A percentile compares a stretch with the other conserved stretches of the same genome.
These are phyloP conservation scores for Heliconius eleuchia DNA, from an alignment of 1,140 invertebrate genomes.

Conservation along the genomic window DNA sequence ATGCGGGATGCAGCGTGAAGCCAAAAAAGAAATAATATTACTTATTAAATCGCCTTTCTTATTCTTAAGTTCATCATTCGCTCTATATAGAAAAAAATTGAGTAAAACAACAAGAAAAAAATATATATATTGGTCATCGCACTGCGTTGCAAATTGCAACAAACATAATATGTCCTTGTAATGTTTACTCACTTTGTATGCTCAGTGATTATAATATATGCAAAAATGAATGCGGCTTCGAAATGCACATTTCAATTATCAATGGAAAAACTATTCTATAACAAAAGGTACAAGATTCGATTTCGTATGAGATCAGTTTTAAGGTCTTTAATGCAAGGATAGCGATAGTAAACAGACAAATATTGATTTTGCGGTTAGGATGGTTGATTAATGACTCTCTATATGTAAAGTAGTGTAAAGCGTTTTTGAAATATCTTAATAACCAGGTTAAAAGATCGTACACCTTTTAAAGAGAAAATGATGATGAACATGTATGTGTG, in stretches of 20 bases:
- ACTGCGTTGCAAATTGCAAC: slow-evolving; percentile 1
- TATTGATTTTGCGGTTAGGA: slow-evolving; percentile 7
- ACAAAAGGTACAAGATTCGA: not conserved
- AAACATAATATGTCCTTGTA: slow-evolving; percentile 1
- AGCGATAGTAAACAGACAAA: slow-evolving; percentile 10
- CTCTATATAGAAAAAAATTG: not conserved
- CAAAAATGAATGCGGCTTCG: not conserved
- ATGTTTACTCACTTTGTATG: not conserved
- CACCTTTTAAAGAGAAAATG: slow-evolving; percentile 3
- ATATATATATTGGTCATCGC: not conserved
- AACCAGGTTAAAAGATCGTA: slow-evolving; percentile 11
- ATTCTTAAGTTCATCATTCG: not conserved
- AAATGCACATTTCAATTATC: not conserved
- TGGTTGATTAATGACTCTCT: slow-evolving; percentile 15
- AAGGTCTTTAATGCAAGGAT: slow-evolving; percentile 12
- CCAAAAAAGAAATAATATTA: not conserved
- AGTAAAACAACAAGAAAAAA: not conserved
- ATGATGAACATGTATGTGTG: not conserved
- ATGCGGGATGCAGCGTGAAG: not conserved
- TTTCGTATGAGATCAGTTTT: not conserved
- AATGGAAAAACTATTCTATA: not conserved
- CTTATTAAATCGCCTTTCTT: no score
- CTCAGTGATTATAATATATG: slow-evolving; percentile 6
- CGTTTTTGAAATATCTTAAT: slow-evolving; percentile 5
- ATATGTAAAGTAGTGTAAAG: slow-evolving; percentile 12